These are phyloP conservation scores for Orthosia gothica DNA, from an alignment of 2,888 invertebrate genomes.

Conservation along the genomic window DNA sequence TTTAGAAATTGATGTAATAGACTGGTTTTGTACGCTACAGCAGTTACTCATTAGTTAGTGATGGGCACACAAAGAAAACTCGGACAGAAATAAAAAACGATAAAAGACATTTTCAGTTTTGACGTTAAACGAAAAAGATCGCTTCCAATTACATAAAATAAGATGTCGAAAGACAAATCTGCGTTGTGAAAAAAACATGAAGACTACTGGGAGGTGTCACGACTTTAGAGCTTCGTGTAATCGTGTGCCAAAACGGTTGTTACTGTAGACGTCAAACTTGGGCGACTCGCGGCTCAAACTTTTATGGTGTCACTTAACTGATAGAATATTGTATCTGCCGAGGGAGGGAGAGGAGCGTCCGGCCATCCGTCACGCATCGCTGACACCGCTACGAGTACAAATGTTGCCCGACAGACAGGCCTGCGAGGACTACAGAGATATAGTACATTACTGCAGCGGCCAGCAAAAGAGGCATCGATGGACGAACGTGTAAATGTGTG, in stretches of 20 bases:
- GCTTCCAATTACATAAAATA: conserved; percentile 5
- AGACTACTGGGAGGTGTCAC: background rate
- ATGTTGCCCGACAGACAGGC: background rate
- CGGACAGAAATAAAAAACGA: background rate
- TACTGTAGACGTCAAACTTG: background rate
- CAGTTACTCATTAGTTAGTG: background rate
- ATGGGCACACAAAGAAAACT: background rate
- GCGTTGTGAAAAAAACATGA: background rate
- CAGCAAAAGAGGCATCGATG: too few relatives aligned
- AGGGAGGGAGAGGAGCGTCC: background rate
- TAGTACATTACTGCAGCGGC: too few relatives aligned
- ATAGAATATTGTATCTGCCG: conserved; percentile 2
- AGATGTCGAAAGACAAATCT: background rate
- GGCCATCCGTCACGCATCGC: background rate
- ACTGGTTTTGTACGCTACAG: background rate
- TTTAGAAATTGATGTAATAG: conserved; percentile 36
- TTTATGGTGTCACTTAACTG: background rate
- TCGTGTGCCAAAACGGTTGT: background rate
- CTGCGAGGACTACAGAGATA: background rate
- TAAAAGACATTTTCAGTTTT: background rate
- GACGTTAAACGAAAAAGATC: background rate
- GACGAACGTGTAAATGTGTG: too few relatives aligned
- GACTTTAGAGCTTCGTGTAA: background rate
- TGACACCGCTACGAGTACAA: background rate
- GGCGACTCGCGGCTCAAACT: background rate